Conservation (phyloP, 1,140 invertebrate species). For the Aculops lycopersici region DNA sequence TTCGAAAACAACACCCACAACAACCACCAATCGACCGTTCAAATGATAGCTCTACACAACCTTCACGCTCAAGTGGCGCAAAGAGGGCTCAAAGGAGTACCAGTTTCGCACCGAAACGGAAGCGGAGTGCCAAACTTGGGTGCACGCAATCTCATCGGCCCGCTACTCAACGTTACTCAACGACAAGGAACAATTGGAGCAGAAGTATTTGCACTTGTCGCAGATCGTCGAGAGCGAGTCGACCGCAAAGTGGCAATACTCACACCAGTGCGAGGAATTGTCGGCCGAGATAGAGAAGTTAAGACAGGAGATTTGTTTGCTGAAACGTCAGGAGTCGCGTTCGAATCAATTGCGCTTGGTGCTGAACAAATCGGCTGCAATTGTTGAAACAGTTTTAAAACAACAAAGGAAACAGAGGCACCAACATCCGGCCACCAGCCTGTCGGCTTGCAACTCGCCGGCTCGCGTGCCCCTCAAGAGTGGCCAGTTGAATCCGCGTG, state of each 20-base stretch:
- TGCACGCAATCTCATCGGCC: constrained; percentile 49
- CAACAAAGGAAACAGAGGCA: too few relatives aligned
- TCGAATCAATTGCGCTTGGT: background rate
- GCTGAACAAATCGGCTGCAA: background rate
- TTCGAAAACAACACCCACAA: too few relatives aligned
- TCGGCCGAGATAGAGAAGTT: constrained; percentile 59
- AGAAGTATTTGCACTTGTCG: constrained; percentile 61
- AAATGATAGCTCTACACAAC: too few relatives aligned
- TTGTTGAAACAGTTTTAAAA: constrained; percentile 6
- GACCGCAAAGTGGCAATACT: constrained; percentile 71
- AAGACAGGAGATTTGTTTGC: constrained; percentile 34
- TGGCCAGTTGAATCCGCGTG: too few relatives aligned
- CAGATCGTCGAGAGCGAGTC: constrained; percentile 71
- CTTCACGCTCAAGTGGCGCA: constrained; percentile 54
- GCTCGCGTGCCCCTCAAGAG: too few relatives aligned
- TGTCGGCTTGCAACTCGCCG: too few relatives aligned
- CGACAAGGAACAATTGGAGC: constrained; percentile 65
- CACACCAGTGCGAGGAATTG: constrained; percentile 62
- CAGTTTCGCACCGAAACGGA: constrained; percentile 49
- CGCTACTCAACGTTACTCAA: constrained; percentile 68
- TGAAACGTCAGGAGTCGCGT: background rate
- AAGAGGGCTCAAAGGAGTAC: constrained; percentile 53
- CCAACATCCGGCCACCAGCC: too few relatives aligned
- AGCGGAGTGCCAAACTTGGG: constrained; percentile 55
- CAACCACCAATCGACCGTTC: too few relatives aligned